phyloP scores from a whole-genome alignment of 2,888 invertebrate species.

The Drosophila melanosoma region DNA sequence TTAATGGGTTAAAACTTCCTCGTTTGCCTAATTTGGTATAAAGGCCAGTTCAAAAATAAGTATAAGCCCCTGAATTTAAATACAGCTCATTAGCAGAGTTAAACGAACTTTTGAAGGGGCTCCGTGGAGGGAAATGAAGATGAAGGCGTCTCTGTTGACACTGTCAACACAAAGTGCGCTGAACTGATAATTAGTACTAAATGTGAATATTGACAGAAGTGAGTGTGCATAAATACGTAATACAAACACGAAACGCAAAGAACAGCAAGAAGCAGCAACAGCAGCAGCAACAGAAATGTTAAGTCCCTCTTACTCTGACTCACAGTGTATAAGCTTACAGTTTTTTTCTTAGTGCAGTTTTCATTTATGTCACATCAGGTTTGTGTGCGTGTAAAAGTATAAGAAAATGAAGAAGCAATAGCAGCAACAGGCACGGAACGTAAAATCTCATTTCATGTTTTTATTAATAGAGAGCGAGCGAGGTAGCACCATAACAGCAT shows the following conservation, averaged over 20 bases:
- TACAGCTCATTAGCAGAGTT: slow-evolving; percentile 61
- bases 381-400: slow-evolving; percentile 24
- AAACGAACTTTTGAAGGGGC: slow-evolving; percentile 61
- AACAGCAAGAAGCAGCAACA: slow-evolving; percentile 7
- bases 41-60: slow-evolving; percentile 28
- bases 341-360: slow-evolving; percentile 26
- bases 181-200: slow-evolving; percentile 79
- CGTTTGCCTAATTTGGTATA: slow-evolving; percentile 25
- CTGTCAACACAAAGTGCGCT: slow-evolving; percentile 73
- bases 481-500: slow-evolving; percentile 13
- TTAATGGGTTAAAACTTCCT: slow-evolving; percentile 30
- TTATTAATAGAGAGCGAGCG: slow-evolving; percentile 36
- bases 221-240: slow-evolving; percentile 61
- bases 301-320: background rate
- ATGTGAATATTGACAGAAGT: slow-evolving; percentile 77
- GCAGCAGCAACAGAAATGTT: slow-evolving; percentile 5
- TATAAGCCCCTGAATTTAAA: slow-evolving; percentile 29
- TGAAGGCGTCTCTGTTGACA: slow-evolving; percentile 57
- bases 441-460: slow-evolving; percentile 44
- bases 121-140: slow-evolving; percentile 23
- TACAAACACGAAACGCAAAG: slow-evolving; percentile 26
- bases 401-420: slow-evolving; percentile 33
- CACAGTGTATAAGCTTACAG: background rate
- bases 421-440: slow-evolving; percentile 52
- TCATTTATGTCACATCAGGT: slow-evolving; percentile 32